Evolutionary conservation across 2,113 vertebrate species (phyloP).

Genomic region (Odontesthes bonariensis): DNA sequence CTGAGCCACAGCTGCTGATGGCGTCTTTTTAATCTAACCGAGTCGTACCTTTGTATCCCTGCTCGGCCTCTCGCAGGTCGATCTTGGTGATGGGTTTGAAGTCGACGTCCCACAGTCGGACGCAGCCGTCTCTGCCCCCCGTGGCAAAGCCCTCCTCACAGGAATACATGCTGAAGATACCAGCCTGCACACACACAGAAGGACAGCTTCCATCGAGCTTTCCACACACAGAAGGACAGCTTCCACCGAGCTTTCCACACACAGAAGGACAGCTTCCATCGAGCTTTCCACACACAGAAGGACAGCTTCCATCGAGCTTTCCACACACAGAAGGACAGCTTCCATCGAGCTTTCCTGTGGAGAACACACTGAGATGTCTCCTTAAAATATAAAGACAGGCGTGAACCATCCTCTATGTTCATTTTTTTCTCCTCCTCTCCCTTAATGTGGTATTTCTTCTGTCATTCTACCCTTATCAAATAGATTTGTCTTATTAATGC

Average conservation of each 20-base stretch:
- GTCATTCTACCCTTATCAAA: no score
- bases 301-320: no score
- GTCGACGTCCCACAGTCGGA: conserved; percentile 93
- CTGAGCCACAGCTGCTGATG: no score
- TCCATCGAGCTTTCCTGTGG: no score
- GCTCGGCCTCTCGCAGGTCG: conserved; percentile 94
- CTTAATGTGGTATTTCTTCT: no score
- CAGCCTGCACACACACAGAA: conserved; percentile 79
- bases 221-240: background rate
- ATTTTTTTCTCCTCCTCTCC: no score
- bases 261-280: background rate
- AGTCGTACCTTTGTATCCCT: conserved; percentile 93
- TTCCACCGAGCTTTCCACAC: background rate
- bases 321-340: background rate
- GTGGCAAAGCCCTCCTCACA: conserved; percentile 97
- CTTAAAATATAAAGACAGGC: no score
- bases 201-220: no score
- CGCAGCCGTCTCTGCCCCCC: conserved; percentile 93
- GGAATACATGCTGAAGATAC: conserved; percentile 97
- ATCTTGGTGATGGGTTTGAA: conserved; percentile 98
- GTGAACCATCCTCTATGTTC: no score
- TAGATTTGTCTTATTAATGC: no score
- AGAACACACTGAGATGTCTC: no score
- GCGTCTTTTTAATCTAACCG: no score
- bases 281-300: background rate